Base-by-base conservation (phyloP, 1,140 invertebrate genomes). In the Bombus affinis region DNA sequence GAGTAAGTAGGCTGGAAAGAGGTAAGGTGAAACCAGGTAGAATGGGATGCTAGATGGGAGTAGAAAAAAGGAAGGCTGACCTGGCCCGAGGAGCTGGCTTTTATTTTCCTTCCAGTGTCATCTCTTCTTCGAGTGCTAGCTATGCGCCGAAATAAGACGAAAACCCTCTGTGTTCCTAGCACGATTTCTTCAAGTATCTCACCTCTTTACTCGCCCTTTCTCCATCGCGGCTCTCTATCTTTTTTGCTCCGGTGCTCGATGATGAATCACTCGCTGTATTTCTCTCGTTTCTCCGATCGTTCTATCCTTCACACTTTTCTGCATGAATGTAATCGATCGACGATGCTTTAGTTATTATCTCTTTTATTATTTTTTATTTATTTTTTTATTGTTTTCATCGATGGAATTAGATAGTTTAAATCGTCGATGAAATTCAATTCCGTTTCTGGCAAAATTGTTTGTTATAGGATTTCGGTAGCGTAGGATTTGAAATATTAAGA, bases 151-250 rank as follows among this genome's bases (percentile, higher is more conserved):
- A 91, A 89, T 86, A 88, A 84, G 88, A 91, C 71, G 86, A 82
- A 86, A 91, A 81, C 75, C 77, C 82, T 37, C 47, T 86, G 87
- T 91, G 90, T 76, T 89, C 78, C 74, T 84, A 85, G 89, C 83
- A 89, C 90, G 83, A 91, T 91, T 91, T 91, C 85, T 83, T 89
- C 75, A 62, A 91, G 85, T 85, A 83, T 90, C 80, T 81, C 85
- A 57, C 65, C 85, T 81, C 83, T 81, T 85, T 82, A 47, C 81
- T 81, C 75, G 2, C 35, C 42, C 78, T 65, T 68, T 71, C 73
- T 59, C 47, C n/a, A 53, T 68, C 25, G 66, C 70, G n/a, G 68
- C 9, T 75, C 59, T 15, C 66, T 65, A 9, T 72, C 25, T 25
- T 22, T 28, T 47, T 65, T 76, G 71, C 47, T 80, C 65, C 65